Evolutionary conservation across 2,113 vertebrate species (phyloP).

Genomic region (Sylvilagus bachmani): DNA sequence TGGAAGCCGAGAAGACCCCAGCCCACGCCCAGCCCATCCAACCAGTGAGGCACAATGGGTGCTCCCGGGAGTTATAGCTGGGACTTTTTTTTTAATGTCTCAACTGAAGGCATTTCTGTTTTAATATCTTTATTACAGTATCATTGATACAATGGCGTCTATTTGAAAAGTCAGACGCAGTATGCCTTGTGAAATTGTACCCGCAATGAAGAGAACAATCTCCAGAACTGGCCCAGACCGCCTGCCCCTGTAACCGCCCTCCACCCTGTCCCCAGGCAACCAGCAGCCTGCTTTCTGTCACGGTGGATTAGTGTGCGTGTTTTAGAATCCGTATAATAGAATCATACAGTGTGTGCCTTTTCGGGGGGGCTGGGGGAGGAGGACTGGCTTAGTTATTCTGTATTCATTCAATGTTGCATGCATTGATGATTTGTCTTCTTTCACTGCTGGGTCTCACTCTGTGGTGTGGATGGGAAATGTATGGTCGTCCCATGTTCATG

Average conservation of each 20-base stretch:
- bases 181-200: not conserved
- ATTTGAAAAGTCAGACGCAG: constrained; percentile 16
- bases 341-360: not conserved
- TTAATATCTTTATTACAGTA: not conserved
- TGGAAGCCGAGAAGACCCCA: not conserved
- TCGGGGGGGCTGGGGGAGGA: not conserved
- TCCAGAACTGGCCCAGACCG: not conserved
- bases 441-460: not conserved
- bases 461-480: not conserved
- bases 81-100: not conserved
- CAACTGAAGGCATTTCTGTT: not conserved
- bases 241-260: not conserved
- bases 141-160: not conserved
- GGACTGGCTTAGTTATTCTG: not conserved
- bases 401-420: not conserved
- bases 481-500: not conserved
- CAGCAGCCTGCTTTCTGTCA: constrained; percentile 22
- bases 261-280: not conserved
- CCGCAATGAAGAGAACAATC: not conserved
- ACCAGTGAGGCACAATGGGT: not conserved
- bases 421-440: constrained; percentile 43
- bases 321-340: constrained; percentile 18
- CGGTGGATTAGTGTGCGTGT: not conserved
- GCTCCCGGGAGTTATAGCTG: not conserved
- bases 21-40: fast-evolving